Evolutionary conservation across 2,888 invertebrate genomes (phyloP).

Genomic region (Hanleya hanleyi): DNA sequence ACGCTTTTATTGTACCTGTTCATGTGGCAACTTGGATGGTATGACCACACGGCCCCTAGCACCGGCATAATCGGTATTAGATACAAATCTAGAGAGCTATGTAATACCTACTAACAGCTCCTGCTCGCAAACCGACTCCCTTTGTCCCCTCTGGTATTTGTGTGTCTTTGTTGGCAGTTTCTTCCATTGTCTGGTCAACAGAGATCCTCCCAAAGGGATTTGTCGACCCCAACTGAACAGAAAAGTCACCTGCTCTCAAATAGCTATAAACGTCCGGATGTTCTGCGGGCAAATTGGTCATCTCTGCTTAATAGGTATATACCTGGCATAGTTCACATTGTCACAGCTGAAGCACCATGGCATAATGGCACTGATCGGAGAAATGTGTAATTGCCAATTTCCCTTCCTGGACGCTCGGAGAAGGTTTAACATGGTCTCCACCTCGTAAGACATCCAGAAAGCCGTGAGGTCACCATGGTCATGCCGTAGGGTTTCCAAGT

Average conservation of each 20-base stretch:
- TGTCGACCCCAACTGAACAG: constrained; percentile 27
- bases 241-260: constrained; percentile 30
- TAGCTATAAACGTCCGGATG: constrained; percentile 18
- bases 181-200: constrained; percentile 34
- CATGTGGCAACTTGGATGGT: too few relatives aligned
- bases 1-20: too few relatives aligned
- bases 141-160: constrained; percentile 38
- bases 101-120: constrained; percentile 29
- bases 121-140: constrained; percentile 32
- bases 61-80: too few relatives aligned
- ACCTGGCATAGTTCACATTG: neutral
- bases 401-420: neutral
- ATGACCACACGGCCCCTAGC: too few relatives aligned
- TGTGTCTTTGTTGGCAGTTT: constrained; percentile 38
- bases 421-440: neutral
- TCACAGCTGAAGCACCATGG: neutral
- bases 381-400: neutral
- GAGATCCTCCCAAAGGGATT: constrained; percentile 43
- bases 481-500: neutral
- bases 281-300: constrained; percentile 6
- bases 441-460: neutral
- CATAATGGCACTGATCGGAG: neutral
- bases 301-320: neutral
- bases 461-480: neutral
- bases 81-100: too few relatives aligned